These are phyloP conservation scores for Sitta carolinensis DNA, from an alignment of 2,797 vertebrate species.

Conservation along the genomic window DNA sequence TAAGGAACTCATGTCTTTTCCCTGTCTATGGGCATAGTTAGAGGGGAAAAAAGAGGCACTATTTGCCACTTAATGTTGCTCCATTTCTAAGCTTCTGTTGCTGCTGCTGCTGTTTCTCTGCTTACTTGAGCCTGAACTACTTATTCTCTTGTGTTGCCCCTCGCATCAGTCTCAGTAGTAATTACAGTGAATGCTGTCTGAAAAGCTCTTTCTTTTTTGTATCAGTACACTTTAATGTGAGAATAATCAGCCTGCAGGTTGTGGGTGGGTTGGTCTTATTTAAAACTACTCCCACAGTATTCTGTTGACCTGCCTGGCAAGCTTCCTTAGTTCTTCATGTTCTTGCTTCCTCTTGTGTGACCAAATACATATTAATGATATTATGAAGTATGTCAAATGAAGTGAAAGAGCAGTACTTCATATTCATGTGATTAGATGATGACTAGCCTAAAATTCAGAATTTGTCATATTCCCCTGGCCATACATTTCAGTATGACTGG, in stretches of 20 bases:
- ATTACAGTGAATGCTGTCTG: not conserved
- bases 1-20: not conserved
- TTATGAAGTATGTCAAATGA: not conserved
- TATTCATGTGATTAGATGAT: not conserved
- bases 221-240: not conserved
- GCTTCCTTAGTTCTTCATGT: not conserved
- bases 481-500: not conserved
- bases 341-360: not conserved
- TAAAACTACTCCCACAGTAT: not conserved
- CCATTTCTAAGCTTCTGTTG: not conserved
- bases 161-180: not conserved
- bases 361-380: not conserved
- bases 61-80: not conserved
- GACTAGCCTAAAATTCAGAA: not conserved
- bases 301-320: not conserved
- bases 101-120: constrained; percentile 19
- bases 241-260: not conserved
- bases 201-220: not conserved
- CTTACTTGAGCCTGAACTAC: not conserved
- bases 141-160: not conserved
- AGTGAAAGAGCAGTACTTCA: not conserved
- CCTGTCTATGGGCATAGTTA: not conserved
- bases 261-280: not conserved
- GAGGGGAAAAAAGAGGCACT: not conserved
- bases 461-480: not conserved